Evolutionary conservation across 2,888 invertebrate species (phyloP), one percentile per base, ranked within the genome.

Genomic region (Erpobdella octoculata): DNA sequence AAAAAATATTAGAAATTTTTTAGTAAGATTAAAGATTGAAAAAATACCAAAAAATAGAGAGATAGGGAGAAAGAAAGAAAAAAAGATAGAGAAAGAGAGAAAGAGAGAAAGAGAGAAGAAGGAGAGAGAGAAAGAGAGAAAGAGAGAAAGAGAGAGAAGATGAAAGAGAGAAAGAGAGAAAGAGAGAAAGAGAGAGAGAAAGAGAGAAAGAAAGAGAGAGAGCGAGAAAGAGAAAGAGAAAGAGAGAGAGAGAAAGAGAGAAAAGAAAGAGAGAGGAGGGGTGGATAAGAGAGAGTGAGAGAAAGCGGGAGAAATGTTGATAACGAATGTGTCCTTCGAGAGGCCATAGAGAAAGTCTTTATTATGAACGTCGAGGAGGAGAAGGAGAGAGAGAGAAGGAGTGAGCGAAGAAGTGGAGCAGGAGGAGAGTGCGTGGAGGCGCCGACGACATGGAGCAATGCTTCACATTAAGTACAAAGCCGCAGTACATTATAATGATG

Each of bases 381-480:
- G 72, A 37, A 41, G 25, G 59, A 59, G 72, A 37, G 61, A 41
- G 72, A 53, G 59, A 38, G 72, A 36, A 37, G 37, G 67, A 33
- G 59, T 37, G 68, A 28, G 53, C 58, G 37, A 35, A 28, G 37
- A 67, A 36, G 58, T 67, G 53, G 33, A 28, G 48, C n/a, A 37
- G 67, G 36, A 38, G 21, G 68, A 38, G 38, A n/a, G 38, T 38
- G 41, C 15, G 66, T 66, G 90, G 89, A 38, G 89, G 89, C 0
- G 88, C 89, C 28, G 85, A 85, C 31, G 87, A 90, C 0, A 88
- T 87, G 31, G 72, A 69, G 28, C 64, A 88, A 88, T 89, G 15
- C 84, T 89, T 58, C 91, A 91, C 83, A 91, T 91, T 5, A n/a
- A n/a, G n/a, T n/a, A n/a, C n/a, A n/a, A n/a, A n/a, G n/a, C n/a